These are phyloP conservation scores for Gallinago jamesoni DNA, from an alignment of 2,113 vertebrate species.

Conservation along the genomic window DNA sequence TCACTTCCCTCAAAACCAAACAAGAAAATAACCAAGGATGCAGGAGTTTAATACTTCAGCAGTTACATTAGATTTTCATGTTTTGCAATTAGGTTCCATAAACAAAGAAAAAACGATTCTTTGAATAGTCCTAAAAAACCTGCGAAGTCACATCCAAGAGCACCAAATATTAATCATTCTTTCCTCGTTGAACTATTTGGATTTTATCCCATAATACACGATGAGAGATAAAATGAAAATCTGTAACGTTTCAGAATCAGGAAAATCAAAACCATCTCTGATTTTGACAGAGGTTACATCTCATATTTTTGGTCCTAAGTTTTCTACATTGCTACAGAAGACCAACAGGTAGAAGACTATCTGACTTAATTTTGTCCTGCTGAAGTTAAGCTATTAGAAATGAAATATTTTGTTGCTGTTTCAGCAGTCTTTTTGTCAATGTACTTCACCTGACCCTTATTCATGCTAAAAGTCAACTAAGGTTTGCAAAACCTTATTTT, in stretches of 20 bases:
- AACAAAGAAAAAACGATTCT: not conserved
- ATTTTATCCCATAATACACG: not conserved
- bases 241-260: not conserved
- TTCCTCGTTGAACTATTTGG: not conserved
- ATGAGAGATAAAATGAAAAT: not conserved
- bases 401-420: not conserved
- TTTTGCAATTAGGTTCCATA: not conserved
- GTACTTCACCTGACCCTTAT: not conserved
- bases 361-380: not conserved
- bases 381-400: not conserved
- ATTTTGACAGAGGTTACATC: not conserved
- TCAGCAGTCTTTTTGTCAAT: not conserved
- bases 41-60: not conserved
- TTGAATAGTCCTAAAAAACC: not conserved
- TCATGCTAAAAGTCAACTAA: not conserved
- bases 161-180: not conserved
- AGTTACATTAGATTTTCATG: not conserved
- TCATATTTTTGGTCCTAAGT: not conserved
- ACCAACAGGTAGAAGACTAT: not conserved
- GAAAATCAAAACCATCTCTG: not conserved
- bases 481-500: not conserved
- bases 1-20: not conserved
- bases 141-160: not conserved
- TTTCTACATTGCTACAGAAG: not conserved
- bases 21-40: not conserved